Conservation (phyloP, 2,113 vertebrate genomes). For the Lophius piscatorius region DNA sequence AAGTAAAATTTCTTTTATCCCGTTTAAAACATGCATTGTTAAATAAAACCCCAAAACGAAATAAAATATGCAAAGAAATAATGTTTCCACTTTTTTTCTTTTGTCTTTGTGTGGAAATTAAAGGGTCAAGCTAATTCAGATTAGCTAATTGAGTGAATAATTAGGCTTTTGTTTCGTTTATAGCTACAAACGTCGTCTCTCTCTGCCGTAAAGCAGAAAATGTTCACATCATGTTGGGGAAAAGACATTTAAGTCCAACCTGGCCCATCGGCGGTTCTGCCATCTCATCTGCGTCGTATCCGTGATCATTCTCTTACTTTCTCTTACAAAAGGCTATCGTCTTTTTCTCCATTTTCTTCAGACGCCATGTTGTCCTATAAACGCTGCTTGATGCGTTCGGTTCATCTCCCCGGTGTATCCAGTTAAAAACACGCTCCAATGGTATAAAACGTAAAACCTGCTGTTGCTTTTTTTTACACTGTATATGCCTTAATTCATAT, state of each 20-base stretch:
- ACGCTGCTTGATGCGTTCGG: slow-evolving; percentile 91
- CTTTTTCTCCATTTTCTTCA: no score
- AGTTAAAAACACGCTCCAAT: slow-evolving; percentile 83
- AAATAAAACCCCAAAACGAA: no score
- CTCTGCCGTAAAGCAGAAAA: not conserved
- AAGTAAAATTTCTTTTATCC: no score
- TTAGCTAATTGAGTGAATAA: no score
- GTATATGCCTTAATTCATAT: slow-evolving; percentile 98
- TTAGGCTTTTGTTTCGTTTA: no score
- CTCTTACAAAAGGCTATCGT: slow-evolving; percentile 94
- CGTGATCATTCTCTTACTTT: slow-evolving; percentile 96
- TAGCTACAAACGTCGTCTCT: no score
- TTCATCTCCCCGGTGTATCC: slow-evolving; percentile 85
- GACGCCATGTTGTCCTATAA: slow-evolving; percentile 80
- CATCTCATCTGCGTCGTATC: slow-evolving; percentile 86
- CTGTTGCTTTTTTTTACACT: slow-evolving; percentile 97
- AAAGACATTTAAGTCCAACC: not conserved
- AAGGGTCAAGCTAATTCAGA: no score
- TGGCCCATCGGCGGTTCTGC: slow-evolving; percentile 58
- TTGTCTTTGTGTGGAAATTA: no score
- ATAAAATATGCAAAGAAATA: no score
- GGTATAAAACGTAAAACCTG: slow-evolving; percentile 89
- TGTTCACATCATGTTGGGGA: not conserved
- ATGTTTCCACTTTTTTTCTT: no score
- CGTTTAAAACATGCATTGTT: no score